Evolutionary conservation across 2,797 vertebrate genomes (phyloP).

Genomic region (Menidia menidia): DNA sequence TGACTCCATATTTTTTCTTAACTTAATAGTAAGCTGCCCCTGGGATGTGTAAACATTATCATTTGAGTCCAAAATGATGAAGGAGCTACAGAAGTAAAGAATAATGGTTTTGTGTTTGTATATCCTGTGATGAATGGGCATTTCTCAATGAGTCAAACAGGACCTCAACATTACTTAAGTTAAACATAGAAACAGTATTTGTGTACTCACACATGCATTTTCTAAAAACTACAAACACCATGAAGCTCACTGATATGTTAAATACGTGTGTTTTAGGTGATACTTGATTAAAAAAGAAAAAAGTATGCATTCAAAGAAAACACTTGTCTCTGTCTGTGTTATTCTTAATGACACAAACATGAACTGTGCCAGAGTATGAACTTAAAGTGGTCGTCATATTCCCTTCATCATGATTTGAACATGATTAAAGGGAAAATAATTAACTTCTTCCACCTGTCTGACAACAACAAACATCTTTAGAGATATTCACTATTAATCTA

Average conservation of each 20-base stretch:
- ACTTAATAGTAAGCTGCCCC: slow-evolving; percentile 12
- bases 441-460: slow-evolving; percentile 13
- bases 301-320: slow-evolving; percentile 20
- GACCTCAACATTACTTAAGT: neutral
- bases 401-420: slow-evolving; percentile 23
- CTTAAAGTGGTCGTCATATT: slow-evolving; percentile 6
- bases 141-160: slow-evolving; percentile 9
- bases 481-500: slow-evolving; percentile 28
- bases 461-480: slow-evolving; percentile 13
- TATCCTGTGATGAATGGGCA: slow-evolving; percentile 6
- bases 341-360: slow-evolving; percentile 12
- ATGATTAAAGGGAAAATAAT: slow-evolving; percentile 3
- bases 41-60: slow-evolving; percentile 32
- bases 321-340: slow-evolving; percentile 2
- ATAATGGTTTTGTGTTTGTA: slow-evolving; percentile 1
- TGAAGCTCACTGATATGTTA: slow-evolving; percentile 8
- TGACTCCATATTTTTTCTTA: slow-evolving; percentile 4
- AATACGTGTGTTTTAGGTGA: slow-evolving; percentile 43
- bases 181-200: slow-evolving; percentile 5
- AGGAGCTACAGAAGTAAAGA: neutral
- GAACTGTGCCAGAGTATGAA: neutral
- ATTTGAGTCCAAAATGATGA: neutral
- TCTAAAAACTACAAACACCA: slow-evolving; percentile 24
- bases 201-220: slow-evolving; percentile 20
- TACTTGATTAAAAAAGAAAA: slow-evolving; percentile 11